Conservation (phyloP, 2,888 invertebrate species). For the Hetaerina titia region DNA sequence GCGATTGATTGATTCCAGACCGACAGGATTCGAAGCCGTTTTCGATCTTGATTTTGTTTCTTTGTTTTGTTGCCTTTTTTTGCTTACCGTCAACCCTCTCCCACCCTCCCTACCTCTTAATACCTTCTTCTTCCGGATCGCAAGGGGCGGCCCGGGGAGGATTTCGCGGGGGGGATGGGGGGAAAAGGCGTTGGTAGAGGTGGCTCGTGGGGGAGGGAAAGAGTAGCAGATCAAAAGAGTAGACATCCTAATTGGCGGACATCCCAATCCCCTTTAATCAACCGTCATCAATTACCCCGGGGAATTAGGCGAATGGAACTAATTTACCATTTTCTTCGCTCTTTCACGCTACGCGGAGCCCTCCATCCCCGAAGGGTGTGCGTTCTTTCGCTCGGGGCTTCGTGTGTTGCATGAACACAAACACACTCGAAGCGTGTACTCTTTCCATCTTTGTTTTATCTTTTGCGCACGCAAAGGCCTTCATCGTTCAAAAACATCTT, state of each 20-base stretch:
- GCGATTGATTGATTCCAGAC: background rate
- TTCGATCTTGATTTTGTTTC: slow-evolving; percentile 13
- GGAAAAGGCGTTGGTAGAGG: background rate
- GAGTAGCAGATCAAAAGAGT: background rate
- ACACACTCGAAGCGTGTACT: background rate
- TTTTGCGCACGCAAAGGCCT: background rate
- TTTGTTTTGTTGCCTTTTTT: background rate
- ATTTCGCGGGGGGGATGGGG: background rate
- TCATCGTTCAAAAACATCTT: background rate
- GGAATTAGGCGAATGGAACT: slow-evolving; percentile 39
- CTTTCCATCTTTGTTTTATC: background rate
- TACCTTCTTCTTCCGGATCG: background rate
- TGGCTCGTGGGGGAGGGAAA: background rate
- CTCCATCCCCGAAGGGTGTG: background rate
- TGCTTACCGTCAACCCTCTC: background rate
- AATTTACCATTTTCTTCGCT: slow-evolving; percentile 26
- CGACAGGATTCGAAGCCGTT: background rate
- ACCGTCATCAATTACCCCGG: slow-evolving; percentile 34
- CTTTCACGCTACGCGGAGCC: background rate
- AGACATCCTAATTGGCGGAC: slow-evolving; percentile 24
- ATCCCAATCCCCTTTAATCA: slow-evolving; percentile 39
- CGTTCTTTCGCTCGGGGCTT: background rate
- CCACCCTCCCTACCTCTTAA: background rate
- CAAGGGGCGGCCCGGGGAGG: background rate
- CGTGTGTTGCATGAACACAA: slow-evolving; percentile 18